A percentile compares a stretch with the other conserved stretches of the same genome.
These are phyloP conservation scores for Drosophila subpulchrella DNA, from an alignment of 1,140 invertebrate genomes.

Conservation along the genomic window DNA sequence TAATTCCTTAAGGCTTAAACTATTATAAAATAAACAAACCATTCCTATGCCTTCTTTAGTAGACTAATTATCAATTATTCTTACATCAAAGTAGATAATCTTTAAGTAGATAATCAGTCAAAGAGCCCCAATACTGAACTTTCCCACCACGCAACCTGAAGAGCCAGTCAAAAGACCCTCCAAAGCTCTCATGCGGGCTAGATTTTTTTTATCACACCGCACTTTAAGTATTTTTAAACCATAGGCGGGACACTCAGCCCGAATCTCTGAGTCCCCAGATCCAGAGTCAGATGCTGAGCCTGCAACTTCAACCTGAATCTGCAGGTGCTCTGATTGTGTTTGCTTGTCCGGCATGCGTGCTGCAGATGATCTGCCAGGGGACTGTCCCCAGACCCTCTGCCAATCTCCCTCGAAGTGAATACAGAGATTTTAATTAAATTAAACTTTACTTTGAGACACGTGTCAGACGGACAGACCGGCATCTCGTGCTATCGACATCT, in stretches of 20 bases:
- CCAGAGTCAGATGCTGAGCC: slow-evolving; percentile 6
- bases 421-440: slow-evolving; percentile 81
- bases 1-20: too few species aligned
- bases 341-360: slow-evolving; percentile 68
- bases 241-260: slow-evolving; percentile 5
- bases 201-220: slow-evolving; percentile 46
- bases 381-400: slow-evolving; percentile 10
- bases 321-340: slow-evolving; percentile 68
- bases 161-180: slow-evolving; percentile 5
- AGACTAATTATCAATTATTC: too few species aligned
- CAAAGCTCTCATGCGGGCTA: slow-evolving; percentile 20
- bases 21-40: too few species aligned
- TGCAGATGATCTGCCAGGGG: slow-evolving; percentile 66
- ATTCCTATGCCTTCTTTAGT: too few species aligned
- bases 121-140: not conserved
- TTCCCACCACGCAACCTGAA: not conserved
- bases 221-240: slow-evolving; percentile 25
- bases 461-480: slow-evolving; percentile 49
- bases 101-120: not conserved
- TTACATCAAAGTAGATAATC: too few species aligned
- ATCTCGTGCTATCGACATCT: slow-evolving; percentile 38
- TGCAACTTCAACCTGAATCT: slow-evolving; percentile 6
- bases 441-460: slow-evolving; percentile 80
- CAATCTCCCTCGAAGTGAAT: slow-evolving; percentile 29
- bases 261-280: not conserved